Percentiles rank a stretch among this genome's conserved stretches.
Evolutionary conservation across 2,113 vertebrate genomes (phyloP).

Genomic region (Pteruthius melanotis): DNA sequence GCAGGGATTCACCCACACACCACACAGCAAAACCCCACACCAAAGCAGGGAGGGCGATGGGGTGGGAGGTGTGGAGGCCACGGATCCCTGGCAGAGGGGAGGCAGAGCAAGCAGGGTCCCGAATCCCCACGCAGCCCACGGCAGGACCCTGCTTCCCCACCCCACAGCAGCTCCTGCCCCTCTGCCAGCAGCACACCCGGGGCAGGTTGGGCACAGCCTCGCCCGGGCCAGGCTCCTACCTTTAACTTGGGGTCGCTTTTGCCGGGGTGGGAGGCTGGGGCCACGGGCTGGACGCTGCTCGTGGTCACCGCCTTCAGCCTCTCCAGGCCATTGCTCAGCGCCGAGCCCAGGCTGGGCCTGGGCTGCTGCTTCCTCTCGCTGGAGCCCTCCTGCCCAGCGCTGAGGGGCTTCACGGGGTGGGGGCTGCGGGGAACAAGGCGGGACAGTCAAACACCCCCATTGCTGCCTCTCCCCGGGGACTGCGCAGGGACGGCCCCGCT

Average conservation of each 20-base stretch:
- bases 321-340: slow-evolving; percentile 83
- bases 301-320: slow-evolving; percentile 81
- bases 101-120: too few species aligned
- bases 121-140: too few species aligned
- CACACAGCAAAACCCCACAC: accelerated
- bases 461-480: neutral
- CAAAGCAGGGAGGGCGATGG: neutral
- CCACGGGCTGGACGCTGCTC: slow-evolving; percentile 66
- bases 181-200: neutral
- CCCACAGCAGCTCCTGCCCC: neutral
- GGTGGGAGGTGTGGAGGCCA: neutral
- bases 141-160: neutral
- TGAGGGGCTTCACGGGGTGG: slow-evolving; percentile 91
- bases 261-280: slow-evolving; percentile 60
- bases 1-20: neutral
- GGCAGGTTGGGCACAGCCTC: neutral
- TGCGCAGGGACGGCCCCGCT: neutral
- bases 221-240: slow-evolving; percentile 55
- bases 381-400: slow-evolving; percentile 42
- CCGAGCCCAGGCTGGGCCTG: slow-evolving; percentile 71
- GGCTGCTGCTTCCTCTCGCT: slow-evolving; percentile 75
- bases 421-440: slow-evolving; percentile 72
- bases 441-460: neutral
- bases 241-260: slow-evolving; percentile 75
- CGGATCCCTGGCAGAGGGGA: accelerated